A percentile compares a stretch with the other conserved stretches of the same genome.
Conservation (phyloP, 2,113 vertebrate genomes). For the Tragelaphus strepsiceros region DNA sequence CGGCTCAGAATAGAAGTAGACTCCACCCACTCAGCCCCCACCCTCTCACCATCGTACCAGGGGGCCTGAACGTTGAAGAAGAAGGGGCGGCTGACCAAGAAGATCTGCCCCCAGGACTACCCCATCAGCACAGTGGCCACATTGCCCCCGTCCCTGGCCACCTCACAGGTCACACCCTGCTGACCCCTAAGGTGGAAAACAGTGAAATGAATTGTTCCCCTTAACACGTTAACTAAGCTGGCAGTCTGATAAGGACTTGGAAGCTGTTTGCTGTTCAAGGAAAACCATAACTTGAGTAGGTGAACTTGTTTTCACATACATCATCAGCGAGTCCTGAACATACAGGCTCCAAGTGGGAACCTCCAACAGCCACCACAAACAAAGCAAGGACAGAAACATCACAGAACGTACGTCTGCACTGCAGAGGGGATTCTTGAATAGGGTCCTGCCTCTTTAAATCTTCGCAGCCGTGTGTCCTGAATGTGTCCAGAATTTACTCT, state of each 20-base stretch:
- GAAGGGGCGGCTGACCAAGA: constrained; percentile 47
- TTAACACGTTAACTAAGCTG: constrained; percentile 26
- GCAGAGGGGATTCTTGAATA: not conserved
- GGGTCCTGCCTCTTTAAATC: not conserved
- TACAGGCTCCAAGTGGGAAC: not conserved
- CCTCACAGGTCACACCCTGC: not conserved
- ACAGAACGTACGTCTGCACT: not conserved
- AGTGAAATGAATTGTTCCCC: constrained; percentile 24
- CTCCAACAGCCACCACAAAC: not conserved
- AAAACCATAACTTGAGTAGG: not conserved
- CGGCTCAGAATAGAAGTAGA: constrained; percentile 84
- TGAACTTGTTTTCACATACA: constrained; percentile 22
- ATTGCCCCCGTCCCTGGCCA: not conserved
- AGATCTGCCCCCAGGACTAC: constrained; percentile 27
- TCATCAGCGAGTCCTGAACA: not conserved
- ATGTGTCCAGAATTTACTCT: not conserved
- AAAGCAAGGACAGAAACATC: not conserved
- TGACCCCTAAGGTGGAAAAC: constrained; percentile 41
- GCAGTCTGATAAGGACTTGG: not conserved
- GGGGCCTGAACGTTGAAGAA: constrained; percentile 89
- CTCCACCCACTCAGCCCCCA: constrained; percentile 75
- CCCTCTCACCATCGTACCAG: constrained; percentile 88
- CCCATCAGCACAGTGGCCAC: not conserved
- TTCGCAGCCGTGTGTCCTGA: not conserved
- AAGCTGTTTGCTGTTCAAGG: not conserved